These are phyloP conservation scores for Chrysolina haemoptera DNA, from an alignment of 2,888 invertebrate genomes.

Conservation along the genomic window DNA sequence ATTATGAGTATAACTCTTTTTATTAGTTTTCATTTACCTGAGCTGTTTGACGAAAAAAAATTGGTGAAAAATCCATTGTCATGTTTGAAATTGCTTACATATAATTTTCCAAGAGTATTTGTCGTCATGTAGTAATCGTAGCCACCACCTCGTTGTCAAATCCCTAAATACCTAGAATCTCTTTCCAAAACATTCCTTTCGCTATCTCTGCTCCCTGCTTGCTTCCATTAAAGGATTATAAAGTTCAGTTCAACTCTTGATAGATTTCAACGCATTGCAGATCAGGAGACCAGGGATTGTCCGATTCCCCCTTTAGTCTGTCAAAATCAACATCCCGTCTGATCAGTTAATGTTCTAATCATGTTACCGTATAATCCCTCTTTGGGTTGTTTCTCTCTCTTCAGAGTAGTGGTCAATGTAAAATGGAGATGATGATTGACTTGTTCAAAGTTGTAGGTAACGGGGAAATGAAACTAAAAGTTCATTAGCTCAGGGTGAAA, in stretches of 20 bases:
- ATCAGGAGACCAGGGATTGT: constrained; percentile 45
- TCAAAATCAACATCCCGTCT: constrained; percentile 54
- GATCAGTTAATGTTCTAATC: constrained; percentile 53
- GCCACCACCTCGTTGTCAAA: constrained; percentile 27
- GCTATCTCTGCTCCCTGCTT: constrained; percentile 47
- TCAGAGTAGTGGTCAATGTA: constrained; percentile 27
- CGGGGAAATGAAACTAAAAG: not conserved
- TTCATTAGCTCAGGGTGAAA: not conserved
- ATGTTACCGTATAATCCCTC: constrained; percentile 46
- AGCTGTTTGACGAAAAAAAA: no score
- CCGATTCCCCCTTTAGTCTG: constrained; percentile 51
- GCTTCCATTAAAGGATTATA: constrained; percentile 56
- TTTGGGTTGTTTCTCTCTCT: constrained; percentile 25
- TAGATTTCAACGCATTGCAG: constrained; percentile 50
- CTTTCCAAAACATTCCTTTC: constrained; percentile 46
- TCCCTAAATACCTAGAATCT: constrained; percentile 45
- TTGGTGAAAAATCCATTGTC: not conserved
- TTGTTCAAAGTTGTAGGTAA: not conserved
- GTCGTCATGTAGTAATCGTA: not conserved
- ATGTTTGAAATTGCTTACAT: no score
- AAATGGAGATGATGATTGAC: not conserved
- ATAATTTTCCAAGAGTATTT: not conserved
- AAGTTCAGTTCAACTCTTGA: constrained; percentile 51
- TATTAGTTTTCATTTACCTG: no score
- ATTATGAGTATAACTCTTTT: no score